Base-by-base conservation (phyloP, 2,113 vertebrate species). In the Cathartes aura region DNA sequence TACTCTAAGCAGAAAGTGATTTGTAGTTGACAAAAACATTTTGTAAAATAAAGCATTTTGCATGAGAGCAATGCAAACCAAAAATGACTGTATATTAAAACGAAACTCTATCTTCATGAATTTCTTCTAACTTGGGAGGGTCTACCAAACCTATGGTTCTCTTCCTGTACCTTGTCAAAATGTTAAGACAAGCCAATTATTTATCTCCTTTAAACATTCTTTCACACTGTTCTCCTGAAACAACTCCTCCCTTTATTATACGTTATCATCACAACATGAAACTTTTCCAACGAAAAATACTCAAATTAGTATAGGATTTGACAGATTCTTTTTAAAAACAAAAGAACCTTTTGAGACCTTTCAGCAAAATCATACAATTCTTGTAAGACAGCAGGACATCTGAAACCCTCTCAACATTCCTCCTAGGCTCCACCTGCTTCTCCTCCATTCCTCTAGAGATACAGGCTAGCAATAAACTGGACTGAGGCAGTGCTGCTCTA, bases 121-220 rank as follows among this genome's bases (percentile, higher is more conserved):
- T 42, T 81, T 87, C 24, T 92, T 88, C 26, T 70, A 85, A 53
- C 18, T 43, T 52, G 42, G 13, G 20, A 87, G 38, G 7, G 4
- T 70, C 50, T 86, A 75, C 22, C 16, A 89, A 72, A 87, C 15
- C 15, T 34, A 29, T 6, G 9, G 76, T 34, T 92, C 34, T 94
- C 55, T 58, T 92, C 29, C 60, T 58, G 26, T 48, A 91, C 2
- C 0, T 40, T 27, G 20, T 40, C n/a, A 83, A 52, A 91, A 42
- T 21, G 16, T 73, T 70, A 76, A 76, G 38, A 60, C 29, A 95
- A 70, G 32, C 13, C 30, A 85, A 15, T 43, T 68, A 53, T 10
- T 89, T 86, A 94, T 96, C 76, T 82, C 53, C 34, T 72, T 82
- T 62, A 89, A 89, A 89, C 75, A 82, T 76, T 72, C 80, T 81